phyloP scores from a whole-genome alignment of 2,888 invertebrate species.

The Eupelmus urozonus region DNA sequence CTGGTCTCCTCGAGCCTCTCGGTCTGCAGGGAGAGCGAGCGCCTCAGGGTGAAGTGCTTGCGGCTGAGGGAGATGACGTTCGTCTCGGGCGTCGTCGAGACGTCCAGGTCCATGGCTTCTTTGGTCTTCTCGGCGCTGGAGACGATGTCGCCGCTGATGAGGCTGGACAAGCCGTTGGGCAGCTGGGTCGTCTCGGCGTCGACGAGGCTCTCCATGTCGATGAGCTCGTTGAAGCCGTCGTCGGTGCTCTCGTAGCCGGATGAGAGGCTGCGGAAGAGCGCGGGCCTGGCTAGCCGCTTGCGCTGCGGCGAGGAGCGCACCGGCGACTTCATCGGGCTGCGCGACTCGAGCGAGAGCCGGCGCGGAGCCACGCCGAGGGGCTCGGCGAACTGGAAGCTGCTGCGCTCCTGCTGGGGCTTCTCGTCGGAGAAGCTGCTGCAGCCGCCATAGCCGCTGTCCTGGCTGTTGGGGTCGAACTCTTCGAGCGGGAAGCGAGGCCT shows the following conservation, averaged over 20 bases:
- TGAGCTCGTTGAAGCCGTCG: conserved; percentile 83
- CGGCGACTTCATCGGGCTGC: conserved; percentile 59
- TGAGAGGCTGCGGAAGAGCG: conserved; percentile 78
- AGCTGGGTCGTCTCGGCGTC: conserved; percentile 74
- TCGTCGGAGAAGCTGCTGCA: conserved; percentile 69
- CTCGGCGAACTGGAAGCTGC: conserved; percentile 74
- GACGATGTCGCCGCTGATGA: conserved; percentile 80
- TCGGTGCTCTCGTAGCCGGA: conserved; percentile 82
- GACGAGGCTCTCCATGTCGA: conserved; percentile 81
- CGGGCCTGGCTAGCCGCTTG: conserved; percentile 57
- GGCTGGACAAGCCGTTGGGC: conserved; percentile 80
- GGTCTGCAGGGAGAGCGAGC: conserved; percentile 65
- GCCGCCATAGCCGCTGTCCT: conserved; percentile 81
- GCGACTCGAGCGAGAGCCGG: conserved; percentile 68
- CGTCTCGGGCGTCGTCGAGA: conserved; percentile 73
- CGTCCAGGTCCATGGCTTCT: conserved; percentile 33
- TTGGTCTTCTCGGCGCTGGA: conserved; percentile 16
- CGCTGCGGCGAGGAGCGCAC: conserved; percentile 67
- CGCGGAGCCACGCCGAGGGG: conserved; percentile 76
- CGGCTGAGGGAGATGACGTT: conserved; percentile 66
- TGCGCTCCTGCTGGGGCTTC: conserved; percentile 59
- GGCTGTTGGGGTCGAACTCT: conserved; percentile 80
- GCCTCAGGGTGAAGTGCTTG: conserved; percentile 61
- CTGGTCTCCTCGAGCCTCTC: conserved; percentile 67
- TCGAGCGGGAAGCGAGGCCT: conserved; percentile 77